Evolutionary conservation across 1,140 invertebrate species (phyloP), one percentile per base, ranked within the genome.

Genomic region (Bombus waltoni): DNA sequence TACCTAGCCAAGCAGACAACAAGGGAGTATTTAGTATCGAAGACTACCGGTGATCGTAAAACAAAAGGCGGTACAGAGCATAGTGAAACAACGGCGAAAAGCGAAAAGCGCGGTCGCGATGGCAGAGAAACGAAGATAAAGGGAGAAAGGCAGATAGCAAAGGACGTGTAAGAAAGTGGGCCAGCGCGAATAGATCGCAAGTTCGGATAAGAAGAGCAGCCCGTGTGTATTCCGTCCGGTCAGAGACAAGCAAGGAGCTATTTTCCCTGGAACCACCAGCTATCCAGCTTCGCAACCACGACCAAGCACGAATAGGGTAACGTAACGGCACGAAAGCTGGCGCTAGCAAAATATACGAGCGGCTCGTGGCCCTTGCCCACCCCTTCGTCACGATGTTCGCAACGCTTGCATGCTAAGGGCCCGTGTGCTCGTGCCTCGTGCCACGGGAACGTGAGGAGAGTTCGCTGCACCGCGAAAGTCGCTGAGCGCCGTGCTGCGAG

Each of bases 271-370:
- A 83, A 86, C 73, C 53, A n/a, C 32, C 53, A 62, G 81, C 53
- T 76, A 65, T 86, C 66, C 57, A 83, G 82, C 79, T 86, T 86
- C 80, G 84, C 84, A 74, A 74, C 65, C 78, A 57, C 87, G 44
- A 65, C 47, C 74, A 68, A 53, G 59, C 74, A 90, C 89, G 81
- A 87, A 83, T 53, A 77, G 71, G 80, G 77, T 75, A 83, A 90
- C 77, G 84, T 85, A 91, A 88, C 87, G 81, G 87, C 89, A 91
- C 87, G 90, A 87, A 87, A 87, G 75, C 75, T 83, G 82, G 87
- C 81, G 85, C 79, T 87, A 72, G 85, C 79, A 82, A 91, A 89
- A 91, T 91, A 87, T 91, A 91, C 80, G 89, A 91, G 74, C 85
- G 71, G 62, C 68, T 91, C 90, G 87, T 91, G 89, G 75, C 83